phyloP scores from a whole-genome alignment of 2,888 invertebrate genomes.

The Melipona bicolor region DNA sequence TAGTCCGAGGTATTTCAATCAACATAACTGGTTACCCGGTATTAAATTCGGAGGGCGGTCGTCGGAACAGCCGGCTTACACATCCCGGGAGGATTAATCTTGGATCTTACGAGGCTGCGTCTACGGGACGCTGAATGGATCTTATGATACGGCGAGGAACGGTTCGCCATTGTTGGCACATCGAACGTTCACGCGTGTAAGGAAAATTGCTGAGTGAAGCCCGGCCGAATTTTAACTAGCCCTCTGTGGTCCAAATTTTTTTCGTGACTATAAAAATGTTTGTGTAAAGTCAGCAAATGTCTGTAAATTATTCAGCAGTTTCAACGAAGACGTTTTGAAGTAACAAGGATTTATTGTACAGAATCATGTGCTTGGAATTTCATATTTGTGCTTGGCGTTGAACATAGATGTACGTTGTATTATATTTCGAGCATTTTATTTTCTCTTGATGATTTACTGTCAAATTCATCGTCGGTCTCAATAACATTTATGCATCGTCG shows the following conservation, averaged over 20 bases:
- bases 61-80: constrained; percentile 1
- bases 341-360: no score
- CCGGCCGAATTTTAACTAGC: no score
- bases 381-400: no score
- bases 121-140: constrained; percentile 10
- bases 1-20: constrained; percentile 21
- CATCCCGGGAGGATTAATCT: constrained; percentile 6
- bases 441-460: no score
- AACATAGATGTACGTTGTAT: no score
- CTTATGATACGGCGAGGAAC: background rate
- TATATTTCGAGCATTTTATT: no score
- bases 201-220: background rate
- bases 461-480: no score
- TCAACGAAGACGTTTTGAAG: no score
- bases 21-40: constrained; percentile 19
- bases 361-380: no score
- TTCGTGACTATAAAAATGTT: background rate
- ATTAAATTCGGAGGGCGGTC: constrained; percentile 15
- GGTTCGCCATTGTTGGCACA: background rate
- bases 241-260: no score
- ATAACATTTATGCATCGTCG: no score
- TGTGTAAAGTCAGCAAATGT: background rate
- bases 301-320: no score
- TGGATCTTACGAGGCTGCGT: constrained; percentile 8
- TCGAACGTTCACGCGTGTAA: background rate